Evolutionary conservation across 2,113 vertebrate genomes (phyloP), one percentile per base, ranked within the genome.

Genomic region (Psittacara wagleri): DNA sequence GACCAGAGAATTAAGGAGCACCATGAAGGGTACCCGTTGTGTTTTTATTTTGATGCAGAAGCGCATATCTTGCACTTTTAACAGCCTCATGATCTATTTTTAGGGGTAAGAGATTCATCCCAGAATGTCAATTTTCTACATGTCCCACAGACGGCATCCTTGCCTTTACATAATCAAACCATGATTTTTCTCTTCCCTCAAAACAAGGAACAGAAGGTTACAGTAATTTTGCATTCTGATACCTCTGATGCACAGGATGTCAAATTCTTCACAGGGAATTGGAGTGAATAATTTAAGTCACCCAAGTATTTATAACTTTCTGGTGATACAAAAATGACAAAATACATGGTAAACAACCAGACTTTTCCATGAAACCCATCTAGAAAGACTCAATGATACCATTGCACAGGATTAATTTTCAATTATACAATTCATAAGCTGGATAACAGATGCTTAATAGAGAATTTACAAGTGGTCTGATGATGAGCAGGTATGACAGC

Each of bases 21-120:
- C 48, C 19, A 1, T 24, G 28, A 80, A 57, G 29, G 37, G 24
- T 3, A 48, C 18, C 18, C 0, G 0, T 3, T 27, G 72, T 15
- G 7, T 48, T 73, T 67, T 39, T 31, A n/a, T 67, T 67, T 48
- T 39, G 75, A 44, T 7, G 52, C 72, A 55, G 62, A 69, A 78
- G 23, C 3, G 17, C 66, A 31, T 52, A n/a, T 16, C 46, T 62
- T 39, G 33, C 46, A 62, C n/a, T 66, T 66, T 20, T 22, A 49
- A 31, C 72, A 24, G 31, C 4, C 64, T 70, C 51, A 12, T 9
- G 29, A 37, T 57, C n/a, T 23, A 11, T 46, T 69, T 83, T 57
- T 10, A 49, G 52, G 1, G 28, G 52, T 8, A 49, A 62, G 59
- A 44, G n/a, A 54, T 18, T 39, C 3, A 62, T 48, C 64, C 31